Percentiles rank a stretch among this genome's conserved stretches.
Evolutionary conservation across 2,797 vertebrate genomes (phyloP).

Genomic region (Scomberomorus guttatus): DNA sequence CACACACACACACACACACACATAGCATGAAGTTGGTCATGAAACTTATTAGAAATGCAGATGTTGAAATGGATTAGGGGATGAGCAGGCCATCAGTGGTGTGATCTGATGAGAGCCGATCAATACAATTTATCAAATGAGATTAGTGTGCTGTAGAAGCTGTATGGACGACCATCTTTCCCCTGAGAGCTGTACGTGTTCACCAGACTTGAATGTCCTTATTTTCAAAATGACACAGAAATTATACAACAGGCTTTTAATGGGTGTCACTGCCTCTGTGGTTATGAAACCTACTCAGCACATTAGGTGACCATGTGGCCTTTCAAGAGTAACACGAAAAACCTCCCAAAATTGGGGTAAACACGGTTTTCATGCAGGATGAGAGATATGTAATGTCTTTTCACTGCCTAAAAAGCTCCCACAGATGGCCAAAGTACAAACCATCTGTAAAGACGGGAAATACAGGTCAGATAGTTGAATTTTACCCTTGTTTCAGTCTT

Average conservation of each 20-base stretch:
- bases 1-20: slow-evolving; percentile 11
- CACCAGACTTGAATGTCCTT: slow-evolving; percentile 5
- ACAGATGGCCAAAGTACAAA: slow-evolving; percentile 17
- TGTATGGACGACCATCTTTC: background rate
- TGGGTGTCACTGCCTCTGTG: slow-evolving; percentile 24
- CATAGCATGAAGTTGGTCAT: slow-evolving; percentile 28
- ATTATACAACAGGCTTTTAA: slow-evolving; percentile 56
- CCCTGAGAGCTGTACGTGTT: background rate
- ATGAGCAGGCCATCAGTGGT: slow-evolving; percentile 15
- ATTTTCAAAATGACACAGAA: slow-evolving; percentile 48
- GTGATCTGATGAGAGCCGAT: slow-evolving; percentile 41
- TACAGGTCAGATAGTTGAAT: slow-evolving; percentile 22
- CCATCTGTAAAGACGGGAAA: slow-evolving; percentile 25
- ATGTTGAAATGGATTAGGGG: slow-evolving; percentile 51
- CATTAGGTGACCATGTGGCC: slow-evolving; percentile 44
- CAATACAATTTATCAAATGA: slow-evolving; percentile 28
- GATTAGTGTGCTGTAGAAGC: background rate
- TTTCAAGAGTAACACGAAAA: slow-evolving; percentile 28
- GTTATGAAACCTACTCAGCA: slow-evolving; percentile 62
- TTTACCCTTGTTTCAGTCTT: slow-evolving; percentile 4
- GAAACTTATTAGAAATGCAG: slow-evolving; percentile 57
- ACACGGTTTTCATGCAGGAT: slow-evolving; percentile 7
- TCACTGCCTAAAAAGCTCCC: slow-evolving; percentile 22
- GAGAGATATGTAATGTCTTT: background rate
- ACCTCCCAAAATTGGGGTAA: slow-evolving; percentile 22